These are phyloP conservation scores for Dermolepida albohirtum DNA, from an alignment of 2,888 invertebrate genomes.

Conservation along the genomic window DNA sequence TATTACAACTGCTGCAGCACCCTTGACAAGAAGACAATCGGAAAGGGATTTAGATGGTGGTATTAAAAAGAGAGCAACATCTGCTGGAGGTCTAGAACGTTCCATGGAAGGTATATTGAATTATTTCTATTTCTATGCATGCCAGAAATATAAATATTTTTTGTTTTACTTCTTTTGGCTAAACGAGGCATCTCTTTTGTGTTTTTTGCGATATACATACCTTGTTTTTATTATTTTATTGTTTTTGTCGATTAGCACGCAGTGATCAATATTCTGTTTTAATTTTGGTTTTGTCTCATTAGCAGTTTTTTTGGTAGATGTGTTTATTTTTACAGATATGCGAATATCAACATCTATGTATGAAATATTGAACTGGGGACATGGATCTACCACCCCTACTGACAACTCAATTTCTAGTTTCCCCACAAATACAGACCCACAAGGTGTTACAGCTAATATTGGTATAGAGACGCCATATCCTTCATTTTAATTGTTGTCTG, in stretches of 20 bases:
- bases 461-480: constrained; percentile 43
- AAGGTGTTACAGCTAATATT: constrained; percentile 38
- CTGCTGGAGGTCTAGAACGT: constrained; percentile 78
- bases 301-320: constrained; percentile 45
- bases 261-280: constrained; percentile 18
- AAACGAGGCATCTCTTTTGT: background rate
- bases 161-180: constrained; percentile 9
- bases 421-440: constrained; percentile 38
- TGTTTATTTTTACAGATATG: constrained; percentile 69
- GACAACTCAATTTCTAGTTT: constrained; percentile 41
- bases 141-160: background rate
- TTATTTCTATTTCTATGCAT: constrained; percentile 7
- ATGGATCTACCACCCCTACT: constrained; percentile 40
- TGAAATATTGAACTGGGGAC: constrained; percentile 78
- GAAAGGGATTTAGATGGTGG: constrained; percentile 83
- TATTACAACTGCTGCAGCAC: constrained; percentile 80
- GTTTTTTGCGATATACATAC: background rate
- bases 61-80: constrained; percentile 81
- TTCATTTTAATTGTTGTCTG: constrained; percentile 37
- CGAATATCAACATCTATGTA: constrained; percentile 79
- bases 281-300: constrained; percentile 30
- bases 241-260: constrained; percentile 12
- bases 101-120: constrained; percentile 70
- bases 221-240: constrained; percentile 13
- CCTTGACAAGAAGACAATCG: constrained; percentile 84